Conservation (phyloP, 2,888 invertebrate genomes). For the Limnephilus lunatus region DNA sequence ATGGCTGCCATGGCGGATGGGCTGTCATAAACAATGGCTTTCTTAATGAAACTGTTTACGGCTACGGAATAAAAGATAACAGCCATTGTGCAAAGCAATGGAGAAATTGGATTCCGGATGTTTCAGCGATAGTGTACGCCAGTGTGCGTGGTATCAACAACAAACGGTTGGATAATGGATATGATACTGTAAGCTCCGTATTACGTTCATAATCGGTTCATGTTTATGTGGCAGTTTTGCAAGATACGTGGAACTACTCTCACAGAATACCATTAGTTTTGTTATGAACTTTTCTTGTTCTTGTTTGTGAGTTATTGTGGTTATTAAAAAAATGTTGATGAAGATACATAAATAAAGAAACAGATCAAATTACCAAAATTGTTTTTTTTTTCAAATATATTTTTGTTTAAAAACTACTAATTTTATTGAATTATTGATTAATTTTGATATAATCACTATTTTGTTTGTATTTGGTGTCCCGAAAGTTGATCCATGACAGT, state of each 20-base stretch:
- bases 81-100: conserved; percentile 24
- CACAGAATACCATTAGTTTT: background rate
- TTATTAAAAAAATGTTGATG: background rate
- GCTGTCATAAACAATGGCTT: conserved; percentile 53
- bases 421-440: background rate
- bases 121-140: background rate
- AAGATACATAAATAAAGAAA: too few relatives aligned
- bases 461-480: too few relatives aligned
- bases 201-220: background rate
- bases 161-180: background rate
- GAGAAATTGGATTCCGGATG: conserved; percentile 24
- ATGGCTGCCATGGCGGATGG: conserved; percentile 32
- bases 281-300: background rate
- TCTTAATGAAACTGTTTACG: conserved; percentile 59
- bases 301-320: background rate
- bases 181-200: background rate
- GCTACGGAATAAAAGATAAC: conserved; percentile 48
- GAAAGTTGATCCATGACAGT: too few relatives aligned
- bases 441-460: too few relatives aligned
- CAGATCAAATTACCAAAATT: too few relatives aligned
- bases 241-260: background rate
- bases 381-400: too few relatives aligned
- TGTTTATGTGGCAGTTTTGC: background rate
- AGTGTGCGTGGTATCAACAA: background rate
- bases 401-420: too few relatives aligned